These are phyloP conservation scores for Branchipolynoe longqiensis DNA, from an alignment of 2,888 invertebrate species.

Conservation along the genomic window DNA sequence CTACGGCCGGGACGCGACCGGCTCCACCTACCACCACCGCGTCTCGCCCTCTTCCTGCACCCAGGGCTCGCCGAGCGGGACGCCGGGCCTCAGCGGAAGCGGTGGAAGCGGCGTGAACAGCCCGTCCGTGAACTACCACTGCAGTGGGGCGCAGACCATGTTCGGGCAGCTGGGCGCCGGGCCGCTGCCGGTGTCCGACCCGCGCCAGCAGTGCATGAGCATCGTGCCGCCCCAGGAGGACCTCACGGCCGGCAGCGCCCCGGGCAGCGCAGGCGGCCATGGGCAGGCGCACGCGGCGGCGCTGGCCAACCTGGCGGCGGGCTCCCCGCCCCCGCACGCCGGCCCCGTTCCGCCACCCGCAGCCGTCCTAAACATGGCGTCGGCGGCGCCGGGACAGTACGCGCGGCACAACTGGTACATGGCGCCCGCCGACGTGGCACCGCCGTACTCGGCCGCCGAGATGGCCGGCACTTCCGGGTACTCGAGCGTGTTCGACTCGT, in stretches of 20 bases:
- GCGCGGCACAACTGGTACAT: constrained; percentile 53
- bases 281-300: neutral
- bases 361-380: constrained; percentile 40
- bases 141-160: constrained; percentile 44
- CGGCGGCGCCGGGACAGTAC: constrained; percentile 20
- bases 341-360: neutral
- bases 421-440: constrained; percentile 39
- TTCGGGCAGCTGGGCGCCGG: neutral
- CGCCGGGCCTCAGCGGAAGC: constrained; percentile 7
- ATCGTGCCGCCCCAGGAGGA: constrained; percentile 13
- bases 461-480: constrained; percentile 39
- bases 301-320: neutral
- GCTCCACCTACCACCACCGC: neutral
- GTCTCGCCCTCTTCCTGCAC: constrained; percentile 34
- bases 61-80: constrained; percentile 46
- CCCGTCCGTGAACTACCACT: constrained; percentile 44
- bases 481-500: constrained; percentile 50
- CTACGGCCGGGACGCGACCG: neutral
- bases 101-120: neutral
- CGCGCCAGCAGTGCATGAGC: constrained; percentile 42
- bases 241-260: neutral
- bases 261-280: neutral
- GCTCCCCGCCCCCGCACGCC: constrained; percentile 14
- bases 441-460: constrained; percentile 45
- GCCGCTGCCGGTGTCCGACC: neutral